A percentile compares a stretch with the other conserved stretches of the same genome.
Conservation (phyloP, 2,888 invertebrate genomes). For the Drosophila fulvimacula region DNA sequence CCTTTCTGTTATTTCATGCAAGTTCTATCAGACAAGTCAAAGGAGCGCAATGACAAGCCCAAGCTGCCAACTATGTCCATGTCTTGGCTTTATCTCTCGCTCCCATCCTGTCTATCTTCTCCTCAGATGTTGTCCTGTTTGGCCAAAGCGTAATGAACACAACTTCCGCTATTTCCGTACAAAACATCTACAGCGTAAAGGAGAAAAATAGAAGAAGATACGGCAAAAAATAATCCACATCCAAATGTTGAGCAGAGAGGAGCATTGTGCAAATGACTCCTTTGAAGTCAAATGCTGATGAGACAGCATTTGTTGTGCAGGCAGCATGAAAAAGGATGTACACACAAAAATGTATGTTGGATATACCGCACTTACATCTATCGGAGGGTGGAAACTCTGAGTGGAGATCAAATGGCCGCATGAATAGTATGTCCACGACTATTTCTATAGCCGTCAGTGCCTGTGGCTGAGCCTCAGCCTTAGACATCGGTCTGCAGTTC, state of each 20-base stretch:
- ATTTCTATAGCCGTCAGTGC: conserved; percentile 32
- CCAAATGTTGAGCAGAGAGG: background rate
- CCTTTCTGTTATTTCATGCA: conserved; percentile 37
- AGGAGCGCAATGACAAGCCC: conserved; percentile 51
- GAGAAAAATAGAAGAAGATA: conserved; percentile 1
- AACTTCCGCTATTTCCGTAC: conserved; percentile 70
- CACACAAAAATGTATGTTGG: conserved; percentile 10
- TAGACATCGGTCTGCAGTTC: background rate
- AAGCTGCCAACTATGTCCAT: conserved; percentile 40
- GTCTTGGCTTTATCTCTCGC: conserved; percentile 14
- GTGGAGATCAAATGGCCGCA: conserved; percentile 28
- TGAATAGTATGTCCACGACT: conserved; percentile 40
- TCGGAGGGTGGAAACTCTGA: conserved; percentile 38
- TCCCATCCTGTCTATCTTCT: background rate
- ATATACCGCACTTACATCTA: background rate
- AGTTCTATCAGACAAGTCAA: conserved; percentile 43
- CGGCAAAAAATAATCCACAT: conserved; percentile 7
- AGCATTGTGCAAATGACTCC: conserved; percentile 76
- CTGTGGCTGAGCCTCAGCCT: background rate
- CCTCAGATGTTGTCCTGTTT: conserved; percentile 50
- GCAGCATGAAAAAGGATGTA: conserved; percentile 59
- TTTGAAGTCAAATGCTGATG: conserved; percentile 77
- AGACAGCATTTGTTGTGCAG: conserved; percentile 76
- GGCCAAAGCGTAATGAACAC: conserved; percentile 78
- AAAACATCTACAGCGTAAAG: conserved; percentile 23